Conservation (phyloP, 2,797 vertebrate species). For the Adelosebastes latens region DNA sequence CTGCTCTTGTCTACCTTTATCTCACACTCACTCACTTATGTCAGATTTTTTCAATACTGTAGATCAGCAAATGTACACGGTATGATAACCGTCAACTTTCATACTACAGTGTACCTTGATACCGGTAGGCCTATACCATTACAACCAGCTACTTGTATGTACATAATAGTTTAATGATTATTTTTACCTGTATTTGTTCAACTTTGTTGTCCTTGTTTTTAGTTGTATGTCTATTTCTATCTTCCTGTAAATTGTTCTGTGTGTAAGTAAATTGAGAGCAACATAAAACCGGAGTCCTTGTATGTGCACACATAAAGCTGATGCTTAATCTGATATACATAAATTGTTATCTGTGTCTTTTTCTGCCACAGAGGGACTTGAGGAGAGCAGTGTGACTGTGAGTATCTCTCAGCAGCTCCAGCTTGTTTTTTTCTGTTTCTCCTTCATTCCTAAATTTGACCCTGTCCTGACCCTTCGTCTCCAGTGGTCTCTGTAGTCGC, state of each 20-base stretch:
- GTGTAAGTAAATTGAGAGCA: not conserved
- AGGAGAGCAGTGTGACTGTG: conserved; percentile 79
- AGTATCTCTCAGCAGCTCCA: conserved; percentile 64
- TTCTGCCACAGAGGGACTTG: conserved; percentile 72
- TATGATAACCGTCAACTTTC: too few relatives aligned
- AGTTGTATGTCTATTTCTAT: not conserved
- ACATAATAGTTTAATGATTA: too few relatives aligned
- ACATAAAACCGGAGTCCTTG: not conserved
- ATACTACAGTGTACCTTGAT: too few relatives aligned
- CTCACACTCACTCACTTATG: too few relatives aligned
- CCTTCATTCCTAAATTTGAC: conserved; percentile 63
- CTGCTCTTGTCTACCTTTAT: too few relatives aligned
- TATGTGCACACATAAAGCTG: not conserved
- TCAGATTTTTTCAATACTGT: too few relatives aligned
- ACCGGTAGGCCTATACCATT: too few relatives aligned
- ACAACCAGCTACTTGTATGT: not conserved
- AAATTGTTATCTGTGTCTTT: not conserved
- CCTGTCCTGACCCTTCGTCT: conserved; percentile 69
- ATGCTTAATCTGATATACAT: not conserved
- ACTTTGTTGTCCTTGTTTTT: not conserved
- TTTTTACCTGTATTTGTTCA: not conserved
- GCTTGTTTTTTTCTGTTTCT: conserved; percentile 51
- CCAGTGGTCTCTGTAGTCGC: conserved; percentile 53
- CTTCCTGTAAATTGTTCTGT: not conserved
- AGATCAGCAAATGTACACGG: too few relatives aligned